Conservation (phyloP, 2,797 vertebrate species). For the Mormyrops attenuatus region DNA sequence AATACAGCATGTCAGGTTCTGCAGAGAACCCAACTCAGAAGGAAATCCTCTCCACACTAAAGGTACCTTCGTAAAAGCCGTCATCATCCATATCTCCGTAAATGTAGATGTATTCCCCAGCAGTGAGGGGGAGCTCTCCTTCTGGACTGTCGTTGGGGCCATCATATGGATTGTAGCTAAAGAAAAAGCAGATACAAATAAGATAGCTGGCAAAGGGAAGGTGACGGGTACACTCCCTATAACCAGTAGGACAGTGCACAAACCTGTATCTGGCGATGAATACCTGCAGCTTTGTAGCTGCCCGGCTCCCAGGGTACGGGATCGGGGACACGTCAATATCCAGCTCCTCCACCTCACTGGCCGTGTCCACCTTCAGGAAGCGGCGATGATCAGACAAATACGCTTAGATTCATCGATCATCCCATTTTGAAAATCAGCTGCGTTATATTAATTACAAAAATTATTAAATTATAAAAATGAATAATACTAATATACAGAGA, state of each 20-base stretch:
- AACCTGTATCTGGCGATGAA: conserved; percentile 95
- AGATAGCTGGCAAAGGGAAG: not conserved
- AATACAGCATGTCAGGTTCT: not conserved
- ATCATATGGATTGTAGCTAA: conserved; percentile 94
- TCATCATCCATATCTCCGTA: conserved; percentile 97
- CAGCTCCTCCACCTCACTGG: conserved; percentile 95
- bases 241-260: not conserved
- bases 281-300: conserved; percentile 84
- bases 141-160: conserved; percentile 98
- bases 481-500: not conserved
- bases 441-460: not conserved
- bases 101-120: conserved; percentile 95
- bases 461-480: not conserved
- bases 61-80: conserved; percentile 92
- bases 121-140: conserved; percentile 90
- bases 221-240: not conserved
- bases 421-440: not conserved
- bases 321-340: conserved; percentile 82
- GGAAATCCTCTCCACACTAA: not conserved
- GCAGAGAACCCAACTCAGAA: not conserved
- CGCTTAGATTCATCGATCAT: not conserved
- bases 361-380: conserved; percentile 84
- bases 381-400: not conserved
- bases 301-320: conserved; percentile 65
- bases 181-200: not conserved